Base-by-base conservation (phyloP, 1,140 invertebrate genomes). In the Ooceraea biroi region DNA sequence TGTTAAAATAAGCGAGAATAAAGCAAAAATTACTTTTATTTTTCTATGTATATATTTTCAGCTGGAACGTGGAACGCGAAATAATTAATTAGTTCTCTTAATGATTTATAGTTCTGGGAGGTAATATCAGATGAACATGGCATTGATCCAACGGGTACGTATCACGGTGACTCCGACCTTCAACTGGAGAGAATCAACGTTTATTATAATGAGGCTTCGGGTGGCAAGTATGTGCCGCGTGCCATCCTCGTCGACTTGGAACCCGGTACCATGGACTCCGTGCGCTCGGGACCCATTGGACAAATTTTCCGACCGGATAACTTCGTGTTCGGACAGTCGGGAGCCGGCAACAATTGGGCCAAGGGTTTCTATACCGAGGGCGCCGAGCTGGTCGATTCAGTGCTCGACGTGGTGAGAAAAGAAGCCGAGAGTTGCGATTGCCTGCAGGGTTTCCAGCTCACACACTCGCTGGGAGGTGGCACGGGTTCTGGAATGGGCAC, bases 301-400 rank as follows among this genome's bases (percentile, higher is more conserved):
- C 96, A 97, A 90, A 96, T 98, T 63, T 98, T 98, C 94, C 95
- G 97, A 84, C 98, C 98, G 0, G 97, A 98, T 92, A 98, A 98
- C 90, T 98, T 98, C 90, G 97, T 98, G 0, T 98, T 97, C 89
- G 97, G 97, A 2, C 97, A 97, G 87, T 96, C 96, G 27, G 97
- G 98, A 61, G 97, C 97, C 14, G 95, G 95, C 52, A 96, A 97
- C 92, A 96, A 97, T 91, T 97, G 96, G 98, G 98, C 98, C 41
- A 98, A 98, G 93, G 98, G 98, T 58, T 97, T 98, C 92, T 99
- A 98, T 95, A 99, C 98, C n/a, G 98, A 99, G 95, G 97, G 98
- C 8, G 98, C 97, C 12, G 98, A 98, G 91, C 94, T 98, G 44
- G 96, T 98, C 10, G 98, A 98, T 91, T 97, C 97, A 1, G 97